These are phyloP conservation scores for Hypotaenidia philippensis DNA, from an alignment of 2,797 vertebrate genomes.

Conservation along the genomic window DNA sequence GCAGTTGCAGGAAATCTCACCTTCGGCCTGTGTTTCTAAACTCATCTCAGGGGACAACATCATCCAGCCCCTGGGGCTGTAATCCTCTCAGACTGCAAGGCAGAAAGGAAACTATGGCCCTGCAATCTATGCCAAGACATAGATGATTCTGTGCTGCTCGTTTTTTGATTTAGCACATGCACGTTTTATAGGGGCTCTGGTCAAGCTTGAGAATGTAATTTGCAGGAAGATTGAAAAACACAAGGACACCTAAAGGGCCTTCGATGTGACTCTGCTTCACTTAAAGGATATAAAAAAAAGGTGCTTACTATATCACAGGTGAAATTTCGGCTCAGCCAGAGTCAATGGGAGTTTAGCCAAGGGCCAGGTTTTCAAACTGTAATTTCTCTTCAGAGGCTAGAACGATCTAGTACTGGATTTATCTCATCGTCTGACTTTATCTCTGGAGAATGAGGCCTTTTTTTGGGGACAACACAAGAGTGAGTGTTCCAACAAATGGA, in stretches of 20 bases:
- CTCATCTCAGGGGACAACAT: neutral
- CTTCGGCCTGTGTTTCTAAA: neutral
- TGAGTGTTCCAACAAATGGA: neutral
- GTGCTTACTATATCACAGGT: neutral
- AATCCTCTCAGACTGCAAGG: neutral
- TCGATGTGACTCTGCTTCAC: neutral
- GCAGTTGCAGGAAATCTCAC: neutral
- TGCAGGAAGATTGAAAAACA: neutral
- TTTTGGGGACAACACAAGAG: neutral
- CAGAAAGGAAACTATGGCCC: neutral
- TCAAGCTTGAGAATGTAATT: neutral
- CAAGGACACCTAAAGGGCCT: neutral
- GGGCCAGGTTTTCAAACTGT: neutral
- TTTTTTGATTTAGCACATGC: neutral
- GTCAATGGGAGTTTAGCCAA: neutral
- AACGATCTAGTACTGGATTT: neutral
- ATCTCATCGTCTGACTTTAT: neutral
- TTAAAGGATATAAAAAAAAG: neutral
- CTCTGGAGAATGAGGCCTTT: neutral
- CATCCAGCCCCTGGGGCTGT: neutral
- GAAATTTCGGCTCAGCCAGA: neutral
- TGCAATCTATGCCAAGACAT: neutral
- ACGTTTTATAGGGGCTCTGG: neutral
- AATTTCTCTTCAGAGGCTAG: conserved; percentile 2
- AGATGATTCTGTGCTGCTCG: neutral